Evolutionary conservation across 2,888 invertebrate genomes (phyloP), one percentile per base, ranked within the genome.

Genomic region (Rotaria macrura): DNA sequence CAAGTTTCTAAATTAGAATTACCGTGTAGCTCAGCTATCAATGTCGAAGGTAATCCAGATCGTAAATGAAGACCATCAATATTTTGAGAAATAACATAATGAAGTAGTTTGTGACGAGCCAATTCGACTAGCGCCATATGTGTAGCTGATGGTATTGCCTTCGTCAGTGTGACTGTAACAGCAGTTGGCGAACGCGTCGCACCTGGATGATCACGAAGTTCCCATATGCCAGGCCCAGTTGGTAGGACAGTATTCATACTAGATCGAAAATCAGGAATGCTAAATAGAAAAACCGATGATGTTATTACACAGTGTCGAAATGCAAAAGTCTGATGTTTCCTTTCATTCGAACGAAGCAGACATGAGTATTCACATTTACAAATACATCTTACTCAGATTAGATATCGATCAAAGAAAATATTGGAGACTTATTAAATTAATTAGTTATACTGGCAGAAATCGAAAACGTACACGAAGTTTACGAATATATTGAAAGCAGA

Each of bases 41-140:
- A 17, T 20, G 17, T n/a, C 57, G 43, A 57, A n/a, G 93, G 92
- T 87, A 98, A 91, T 6, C 97, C 97, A 20, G 96, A 96, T 89
- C 95, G 93, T 85, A 97, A 91, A 57, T 84, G 84, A 6, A 84
- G 23, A 7, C 84, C 84, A 34, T 84, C 84, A 10, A 38, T 84
- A 49, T 84, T 84, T 72, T 84, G 84, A 7, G 65, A 65, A 29
- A 84, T 23, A 57, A 84, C 43, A 52, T 43, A 72, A 29, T 84
- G 43, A 47, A 84, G 43, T 43, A 84, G 29, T 40, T 52, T 52
- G 0, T 20, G 65, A 43, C 84, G 84, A 12, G 43, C 84, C n/a
- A 84, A 52, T 47, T 72, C 84, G 10, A 84, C 54, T 17, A 84
- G 29, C 17, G 84, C 57, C 84, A 84, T 84, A 72, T 84, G 84